Evolutionary conservation across 2,888 invertebrate genomes (phyloP).

Genomic region (Phaedon cochleariae): DNA sequence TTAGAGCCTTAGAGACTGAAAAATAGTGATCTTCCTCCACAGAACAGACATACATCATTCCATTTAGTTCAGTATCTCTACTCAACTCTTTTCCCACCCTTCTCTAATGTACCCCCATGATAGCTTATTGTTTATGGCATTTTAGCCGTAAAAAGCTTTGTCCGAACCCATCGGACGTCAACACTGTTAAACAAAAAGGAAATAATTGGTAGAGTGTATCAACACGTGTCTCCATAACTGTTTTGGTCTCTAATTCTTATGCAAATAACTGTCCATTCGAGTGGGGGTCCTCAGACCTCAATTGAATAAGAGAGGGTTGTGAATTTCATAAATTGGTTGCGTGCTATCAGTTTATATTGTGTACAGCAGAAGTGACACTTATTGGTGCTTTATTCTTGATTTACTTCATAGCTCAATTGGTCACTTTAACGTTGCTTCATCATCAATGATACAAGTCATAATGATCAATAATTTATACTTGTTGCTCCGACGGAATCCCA

Average conservation of each 20-base stretch:
- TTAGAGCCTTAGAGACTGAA: no score
- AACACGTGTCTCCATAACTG: slow-evolving; percentile 40
- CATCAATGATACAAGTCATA: no score
- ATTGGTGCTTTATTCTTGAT: background rate
- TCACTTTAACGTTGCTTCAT: background rate
- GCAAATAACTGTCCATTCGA: slow-evolving; percentile 42
- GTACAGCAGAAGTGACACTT: background rate
- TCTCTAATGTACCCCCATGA: slow-evolving; percentile 1
- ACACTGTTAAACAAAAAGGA: slow-evolving; percentile 33
- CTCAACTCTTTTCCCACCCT: background rate
- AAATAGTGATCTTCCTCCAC: no score
- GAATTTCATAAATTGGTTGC: slow-evolving; percentile 23
- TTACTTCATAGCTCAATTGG: background rate
- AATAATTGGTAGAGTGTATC: slow-evolving; percentile 38
- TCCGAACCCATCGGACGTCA: slow-evolving; percentile 29
- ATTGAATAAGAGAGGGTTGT: slow-evolving; percentile 23
- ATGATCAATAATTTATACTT: no score
- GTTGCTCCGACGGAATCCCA: no score
- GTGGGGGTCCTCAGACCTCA: slow-evolving; percentile 25
- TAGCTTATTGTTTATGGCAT: slow-evolving; percentile 27
- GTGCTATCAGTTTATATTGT: background rate
- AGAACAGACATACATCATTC: no score
- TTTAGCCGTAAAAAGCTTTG: slow-evolving; percentile 32
- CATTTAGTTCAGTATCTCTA: background rate
- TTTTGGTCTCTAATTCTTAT: slow-evolving; percentile 42